Percentiles rank a stretch among this genome's conserved stretches.
These are phyloP conservation scores for Saccostrea cuccullata DNA, from an alignment of 1,140 invertebrate species.

Conservation along the genomic window DNA sequence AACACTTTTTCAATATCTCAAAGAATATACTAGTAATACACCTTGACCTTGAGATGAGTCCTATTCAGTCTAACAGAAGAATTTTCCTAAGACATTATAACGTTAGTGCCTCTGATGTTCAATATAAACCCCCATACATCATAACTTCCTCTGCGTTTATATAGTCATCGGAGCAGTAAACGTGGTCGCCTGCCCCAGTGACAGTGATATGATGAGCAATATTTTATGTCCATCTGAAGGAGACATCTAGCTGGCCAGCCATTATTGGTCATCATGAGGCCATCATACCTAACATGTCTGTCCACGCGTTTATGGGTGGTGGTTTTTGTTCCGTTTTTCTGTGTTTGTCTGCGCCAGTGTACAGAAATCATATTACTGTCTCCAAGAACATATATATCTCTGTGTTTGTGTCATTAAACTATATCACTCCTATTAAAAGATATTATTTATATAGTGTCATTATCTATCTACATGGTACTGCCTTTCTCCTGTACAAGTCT, in stretches of 20 bases:
- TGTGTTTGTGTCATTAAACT: constrained; percentile 20
- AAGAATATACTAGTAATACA: neutral
- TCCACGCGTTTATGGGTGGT: neutral
- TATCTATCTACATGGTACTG: neutral
- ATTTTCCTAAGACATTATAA: neutral
- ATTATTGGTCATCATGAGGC: constrained; percentile 35
- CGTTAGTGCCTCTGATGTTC: neutral
- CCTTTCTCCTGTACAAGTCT: neutral
- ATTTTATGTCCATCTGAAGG: neutral
- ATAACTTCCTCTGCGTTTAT: neutral
- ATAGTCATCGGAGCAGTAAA: neutral
- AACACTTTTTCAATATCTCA: neutral
- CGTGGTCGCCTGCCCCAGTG: neutral
- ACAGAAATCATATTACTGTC: neutral
- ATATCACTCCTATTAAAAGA: constrained; percentile 3
- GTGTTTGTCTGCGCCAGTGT: neutral
- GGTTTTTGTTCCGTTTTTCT: neutral
- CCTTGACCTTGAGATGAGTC: neutral
- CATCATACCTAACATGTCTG: constrained; percentile 27
- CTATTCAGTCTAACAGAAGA: neutral
- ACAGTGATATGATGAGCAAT: neutral
- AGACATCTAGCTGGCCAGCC: constrained; percentile 8
- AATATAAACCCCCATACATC: neutral
- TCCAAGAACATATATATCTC: neutral
- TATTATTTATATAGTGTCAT: constrained; percentile 23